A percentile compares a stretch with the other conserved stretches of the same genome.
These are phyloP conservation scores for Syngnathus rostellatus DNA, from an alignment of 2,797 vertebrate species.

Conservation along the genomic window DNA sequence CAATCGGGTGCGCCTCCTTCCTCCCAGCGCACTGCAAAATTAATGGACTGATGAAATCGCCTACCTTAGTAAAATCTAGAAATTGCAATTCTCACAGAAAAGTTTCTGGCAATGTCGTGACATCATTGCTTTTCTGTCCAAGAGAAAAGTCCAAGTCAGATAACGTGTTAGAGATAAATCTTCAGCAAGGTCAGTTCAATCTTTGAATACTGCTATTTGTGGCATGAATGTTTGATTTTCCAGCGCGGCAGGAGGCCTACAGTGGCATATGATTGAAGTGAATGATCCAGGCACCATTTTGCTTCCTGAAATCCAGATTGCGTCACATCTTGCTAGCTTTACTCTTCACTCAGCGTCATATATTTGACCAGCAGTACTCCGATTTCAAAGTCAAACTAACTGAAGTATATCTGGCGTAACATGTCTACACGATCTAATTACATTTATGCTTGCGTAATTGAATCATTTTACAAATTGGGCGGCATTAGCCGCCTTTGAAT, in stretches of 20 bases:
- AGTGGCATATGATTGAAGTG: background rate
- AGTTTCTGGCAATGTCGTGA: no score
- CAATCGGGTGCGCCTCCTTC: no score
- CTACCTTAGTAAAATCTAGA: no score
- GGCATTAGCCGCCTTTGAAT: background rate
- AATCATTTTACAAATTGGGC: background rate
- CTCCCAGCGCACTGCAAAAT: no score
- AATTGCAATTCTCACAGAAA: no score
- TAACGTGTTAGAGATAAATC: background rate
- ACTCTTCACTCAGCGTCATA: no score
- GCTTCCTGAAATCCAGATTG: background rate
- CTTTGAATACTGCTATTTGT: background rate
- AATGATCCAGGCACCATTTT: background rate
- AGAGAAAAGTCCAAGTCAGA: background rate
- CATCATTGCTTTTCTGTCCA: background rate
- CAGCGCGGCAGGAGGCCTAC: background rate
- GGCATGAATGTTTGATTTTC: background rate
- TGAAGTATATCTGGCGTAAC: background rate
- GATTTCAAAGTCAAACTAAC: background rate
- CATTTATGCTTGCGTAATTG: background rate
- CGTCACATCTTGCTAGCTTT: background rate
- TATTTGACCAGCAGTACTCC: background rate
- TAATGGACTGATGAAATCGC: no score
- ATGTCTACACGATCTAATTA: background rate
- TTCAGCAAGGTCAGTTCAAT: background rate